phyloP scores from a whole-genome alignment of 2,113 vertebrate species.

The Aegotheles bennettii region DNA sequence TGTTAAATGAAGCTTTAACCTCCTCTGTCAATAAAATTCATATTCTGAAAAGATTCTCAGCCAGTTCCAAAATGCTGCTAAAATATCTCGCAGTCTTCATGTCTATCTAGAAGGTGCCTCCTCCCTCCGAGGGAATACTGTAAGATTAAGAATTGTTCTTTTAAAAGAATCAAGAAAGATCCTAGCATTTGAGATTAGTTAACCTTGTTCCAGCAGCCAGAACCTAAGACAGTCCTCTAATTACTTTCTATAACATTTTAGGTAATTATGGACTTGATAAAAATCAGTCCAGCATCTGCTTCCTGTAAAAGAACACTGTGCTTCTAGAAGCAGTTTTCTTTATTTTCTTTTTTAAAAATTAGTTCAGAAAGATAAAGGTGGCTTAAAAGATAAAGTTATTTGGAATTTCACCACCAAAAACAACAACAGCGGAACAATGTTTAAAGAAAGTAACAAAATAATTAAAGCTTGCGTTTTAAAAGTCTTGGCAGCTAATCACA shows the following conservation, averaged over 20 bases:
- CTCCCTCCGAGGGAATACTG: background rate
- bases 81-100: background rate
- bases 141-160: background rate
- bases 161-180: background rate
- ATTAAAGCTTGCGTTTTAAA: constrained; percentile 4
- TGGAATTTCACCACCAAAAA: background rate
- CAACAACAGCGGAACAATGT: background rate
- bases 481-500: background rate
- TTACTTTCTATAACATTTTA: background rate
- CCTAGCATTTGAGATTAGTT: background rate
- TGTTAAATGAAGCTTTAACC: background rate
- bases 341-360: background rate
- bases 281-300: constrained; percentile 29
- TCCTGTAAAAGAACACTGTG: constrained; percentile 51
- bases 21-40: background rate
- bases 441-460: constrained; percentile 43
- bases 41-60: background rate
- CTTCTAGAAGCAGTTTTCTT: constrained; percentile 8
- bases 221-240: background rate
- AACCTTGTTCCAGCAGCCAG: background rate
- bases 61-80: background rate
- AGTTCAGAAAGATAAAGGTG: background rate
- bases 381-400: background rate
- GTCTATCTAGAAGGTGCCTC: background rate
- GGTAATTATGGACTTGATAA: background rate